These are phyloP conservation scores for Carapus acus DNA, from an alignment of 2,797 vertebrate genomes.

Conservation along the genomic window DNA sequence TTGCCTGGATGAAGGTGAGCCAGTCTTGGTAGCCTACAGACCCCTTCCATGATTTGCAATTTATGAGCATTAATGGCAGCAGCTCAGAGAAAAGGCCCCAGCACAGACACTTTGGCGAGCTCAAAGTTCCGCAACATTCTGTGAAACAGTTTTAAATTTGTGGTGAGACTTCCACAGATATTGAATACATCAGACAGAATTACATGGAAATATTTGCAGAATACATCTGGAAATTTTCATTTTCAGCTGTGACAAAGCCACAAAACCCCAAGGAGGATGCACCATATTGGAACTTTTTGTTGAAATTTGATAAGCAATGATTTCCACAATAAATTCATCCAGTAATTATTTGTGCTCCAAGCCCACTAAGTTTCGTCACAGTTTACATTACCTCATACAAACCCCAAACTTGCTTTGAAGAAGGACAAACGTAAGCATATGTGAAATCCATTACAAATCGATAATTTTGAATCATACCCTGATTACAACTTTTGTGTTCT, in stretches of 20 bases:
- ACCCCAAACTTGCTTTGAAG: too few relatives aligned
- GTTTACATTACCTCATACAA: not conserved
- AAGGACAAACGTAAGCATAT: too few relatives aligned
- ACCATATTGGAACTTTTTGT: not conserved
- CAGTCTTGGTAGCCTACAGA: not conserved
- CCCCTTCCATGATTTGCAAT: not conserved
- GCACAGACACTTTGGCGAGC: not conserved
- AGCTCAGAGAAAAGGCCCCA: not conserved
- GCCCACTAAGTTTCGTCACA: not conserved
- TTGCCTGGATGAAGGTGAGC: not conserved
- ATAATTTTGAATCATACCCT: too few relatives aligned
- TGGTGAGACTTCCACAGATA: slow-evolving; percentile 4
- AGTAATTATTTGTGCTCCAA: not conserved
- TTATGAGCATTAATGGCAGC: not conserved
- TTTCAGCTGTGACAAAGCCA: not conserved
- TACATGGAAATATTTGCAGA: not conserved
- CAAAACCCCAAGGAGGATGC: not conserved
- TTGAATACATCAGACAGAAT: slow-evolving; percentile 43
- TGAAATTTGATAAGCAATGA: not conserved
- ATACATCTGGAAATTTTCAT: not conserved
- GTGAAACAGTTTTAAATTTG: not conserved
- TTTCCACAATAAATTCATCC: not conserved
- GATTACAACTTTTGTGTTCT: too few relatives aligned
- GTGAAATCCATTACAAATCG: too few relatives aligned
- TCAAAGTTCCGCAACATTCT: not conserved